phyloP scores from a whole-genome alignment of 1,140 invertebrate species.

The Aleiodes sp. region DNA sequence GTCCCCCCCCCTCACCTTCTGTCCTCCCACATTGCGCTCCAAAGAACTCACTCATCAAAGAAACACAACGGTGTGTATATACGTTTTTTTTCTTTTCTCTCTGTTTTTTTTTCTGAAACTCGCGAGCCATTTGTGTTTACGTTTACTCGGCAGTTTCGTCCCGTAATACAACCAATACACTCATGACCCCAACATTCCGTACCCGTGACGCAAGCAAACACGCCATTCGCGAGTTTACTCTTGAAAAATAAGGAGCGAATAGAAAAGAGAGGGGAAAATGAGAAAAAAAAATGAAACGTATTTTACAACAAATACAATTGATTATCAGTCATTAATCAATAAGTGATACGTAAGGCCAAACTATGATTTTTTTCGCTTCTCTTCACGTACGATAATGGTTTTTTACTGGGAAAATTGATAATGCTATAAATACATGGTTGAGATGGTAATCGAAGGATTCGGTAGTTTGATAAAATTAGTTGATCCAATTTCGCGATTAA shows the following conservation, averaged over 20 bases:
- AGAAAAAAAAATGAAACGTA: constrained; percentile 18
- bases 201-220: constrained; percentile 8
- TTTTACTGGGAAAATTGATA: no score
- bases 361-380: no score
- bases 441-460: no score
- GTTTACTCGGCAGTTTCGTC: constrained; percentile 14
- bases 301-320: constrained; percentile 24
- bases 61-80: no score
- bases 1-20: background rate
- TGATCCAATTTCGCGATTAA: no score
- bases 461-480: no score
- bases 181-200: constrained; percentile 28
- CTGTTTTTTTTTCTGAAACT: no score
- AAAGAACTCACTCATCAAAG: no score
- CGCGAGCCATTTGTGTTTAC: constrained; percentile 10
- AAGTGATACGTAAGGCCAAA: background rate
- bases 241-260: background rate
- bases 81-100: no score
- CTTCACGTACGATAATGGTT: no score
- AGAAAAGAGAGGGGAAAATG: background rate
- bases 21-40: background rate
- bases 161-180: constrained; percentile 13
- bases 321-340: constrained; percentile 13
- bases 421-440: no score
- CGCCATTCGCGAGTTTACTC: constrained; percentile 11